Base-by-base conservation (phyloP, 2,113 vertebrate genomes). In the Dasyprocta punctata region DNA sequence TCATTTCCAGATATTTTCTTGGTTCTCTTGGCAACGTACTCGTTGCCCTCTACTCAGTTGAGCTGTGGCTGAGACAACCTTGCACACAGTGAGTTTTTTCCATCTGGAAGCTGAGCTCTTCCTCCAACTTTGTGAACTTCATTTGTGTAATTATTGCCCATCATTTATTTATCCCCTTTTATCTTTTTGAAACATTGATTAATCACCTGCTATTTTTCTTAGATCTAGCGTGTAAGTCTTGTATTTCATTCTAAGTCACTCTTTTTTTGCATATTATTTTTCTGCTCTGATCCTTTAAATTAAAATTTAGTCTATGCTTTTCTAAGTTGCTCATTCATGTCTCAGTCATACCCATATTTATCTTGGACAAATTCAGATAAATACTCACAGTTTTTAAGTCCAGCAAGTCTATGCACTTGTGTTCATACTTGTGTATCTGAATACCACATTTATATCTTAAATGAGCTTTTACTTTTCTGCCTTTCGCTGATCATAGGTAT, bases 281-380 rank as follows among this genome's bases (percentile, higher is more conserved):
- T 41, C 75, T 58, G 16, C 47, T 78, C 30, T 60, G 22, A 52
- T 28, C 44, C 71, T 96, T 85, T 60, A 96, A 88, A 93, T 88
- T 61, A 77, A 85, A 33, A 61, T 82, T 9, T 58, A 58, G 77
- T 92, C 26, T 67, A 49, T 44, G 33, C 8, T 89, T 94, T 92
- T 77, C 33, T 5, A 82, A 91, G 38, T 80, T 28, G 56, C 20
- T 90, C 89, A 58, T 49, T 65, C 54, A 94, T 9, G 14, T 69
- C 19, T 94, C n/a, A 83, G 38, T 6, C 36, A 38, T 52, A 56
- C 2, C 8, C 5, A 73, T 56, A 20, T 14, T 63, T 16, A 49
- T 71, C 19, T 92, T 89, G 2, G 5, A 65, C 5, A 86, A 52
- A 89, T 86, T 86, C 33, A 93, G 8, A 38, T 61, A 81, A 24